A percentile compares a stretch with the other conserved stretches of the same genome.
phyloP scores from a whole-genome alignment of 2,888 invertebrate genomes.

The Clivina fossor region DNA sequence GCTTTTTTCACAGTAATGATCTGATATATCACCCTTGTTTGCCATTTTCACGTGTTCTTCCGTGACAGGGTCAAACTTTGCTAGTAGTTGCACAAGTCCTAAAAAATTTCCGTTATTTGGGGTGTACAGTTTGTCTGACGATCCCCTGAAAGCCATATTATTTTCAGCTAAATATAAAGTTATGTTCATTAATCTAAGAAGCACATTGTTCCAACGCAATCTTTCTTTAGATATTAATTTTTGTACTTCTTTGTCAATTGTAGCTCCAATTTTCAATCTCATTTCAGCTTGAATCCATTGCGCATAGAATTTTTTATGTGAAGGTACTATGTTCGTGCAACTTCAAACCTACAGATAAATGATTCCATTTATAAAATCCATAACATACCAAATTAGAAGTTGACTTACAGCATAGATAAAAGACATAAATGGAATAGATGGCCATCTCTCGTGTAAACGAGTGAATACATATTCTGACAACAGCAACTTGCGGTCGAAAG shows the following conservation, averaged over 20 bases:
- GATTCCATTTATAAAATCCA: conserved; percentile 38
- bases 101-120: conserved; percentile 46
- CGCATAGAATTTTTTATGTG: no score
- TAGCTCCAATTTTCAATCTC: conserved; percentile 38
- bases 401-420: no score
- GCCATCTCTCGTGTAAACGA: no score
- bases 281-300: no score
- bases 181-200: conserved; percentile 44
- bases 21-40: conserved; percentile 41
- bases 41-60: conserved; percentile 44
- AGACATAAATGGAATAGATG: no score
- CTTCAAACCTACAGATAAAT: conserved; percentile 38
- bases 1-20: conserved; percentile 46
- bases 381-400: conserved; percentile 37
- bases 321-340: conserved; percentile 34
- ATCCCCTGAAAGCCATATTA: conserved; percentile 45
- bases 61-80: conserved; percentile 46
- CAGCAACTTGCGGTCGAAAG: no score
- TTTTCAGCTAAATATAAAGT: conserved; percentile 44
- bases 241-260: conserved; percentile 45
- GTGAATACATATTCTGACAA: no score
- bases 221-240: conserved; percentile 41
- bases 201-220: conserved; percentile 43
- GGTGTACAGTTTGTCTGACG: conserved; percentile 44
- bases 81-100: conserved; percentile 45